Evolutionary conservation across 1,140 invertebrate genomes (phyloP), one percentile per base, ranked within the genome.

Genomic region (Drosophila parabipectinata): DNA sequence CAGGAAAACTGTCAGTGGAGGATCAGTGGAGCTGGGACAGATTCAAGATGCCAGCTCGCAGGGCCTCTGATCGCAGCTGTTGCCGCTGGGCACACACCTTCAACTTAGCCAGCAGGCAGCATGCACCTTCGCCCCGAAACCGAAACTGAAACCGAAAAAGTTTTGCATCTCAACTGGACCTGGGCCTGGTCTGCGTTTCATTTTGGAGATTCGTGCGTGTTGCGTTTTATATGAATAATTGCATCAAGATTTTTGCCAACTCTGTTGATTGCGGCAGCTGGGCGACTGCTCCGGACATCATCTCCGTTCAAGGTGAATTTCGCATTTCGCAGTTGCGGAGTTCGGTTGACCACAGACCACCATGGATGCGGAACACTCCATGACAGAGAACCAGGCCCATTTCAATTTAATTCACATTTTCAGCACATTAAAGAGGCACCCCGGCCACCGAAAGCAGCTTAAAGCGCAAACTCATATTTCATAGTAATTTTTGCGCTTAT

Each of bases 351-450:
- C 83, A 69, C 82, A 85, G 58, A 85, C 83, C 82, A 85, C 82
- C 82, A 41, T 66, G 74, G 67, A 61, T 84, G 53, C 78, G 60
- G 50, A 71, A 28, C 8, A 34, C 30, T 54, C 28, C 28, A 30
- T 1, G 21, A 30, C 44, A 45, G 59, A 48, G 15, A 2, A 21
- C 39, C 39, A 24, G 39, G 73, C 61, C 69, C 66, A 85, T 85
- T 85, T 85, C 74, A 82, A 66, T 87, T 87, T 79, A 83, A 88
- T 88, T 88, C 85, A 69, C 60, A 81, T 71, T 87, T 74, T 67
- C 78, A 84, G 62, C 69, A 51, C 71, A 69, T 82, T 82, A 74
- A 71, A 71, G 64, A 41, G 24, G 44, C 10, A 2, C 34, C 2
- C 14, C n/a, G 41, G 41, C 14, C 41, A 18, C 4, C 41, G 41